phyloP scores from a whole-genome alignment of 2,888 invertebrate species.

The Adelphocoris suturalis region DNA sequence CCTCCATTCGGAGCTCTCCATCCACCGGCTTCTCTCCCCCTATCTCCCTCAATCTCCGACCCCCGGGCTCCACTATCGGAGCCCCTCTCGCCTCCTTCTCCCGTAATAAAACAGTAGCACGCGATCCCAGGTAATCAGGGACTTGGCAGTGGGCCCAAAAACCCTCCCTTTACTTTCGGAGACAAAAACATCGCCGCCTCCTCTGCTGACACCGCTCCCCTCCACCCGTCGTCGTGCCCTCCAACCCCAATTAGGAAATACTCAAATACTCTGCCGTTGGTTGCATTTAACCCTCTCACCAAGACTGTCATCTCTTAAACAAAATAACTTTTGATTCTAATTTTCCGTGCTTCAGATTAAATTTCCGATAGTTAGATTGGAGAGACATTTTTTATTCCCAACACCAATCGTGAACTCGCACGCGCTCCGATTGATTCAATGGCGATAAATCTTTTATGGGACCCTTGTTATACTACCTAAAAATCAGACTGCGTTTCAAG shows the following conservation, averaged over 20 bases:
- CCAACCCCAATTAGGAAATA: not conserved
- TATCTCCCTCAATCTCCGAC: conserved; percentile 31
- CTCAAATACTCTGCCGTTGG: not conserved
- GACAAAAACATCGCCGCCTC: conserved; percentile 29
- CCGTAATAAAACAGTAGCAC: conserved; percentile 62
- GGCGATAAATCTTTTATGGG: no score
- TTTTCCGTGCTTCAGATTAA: no score
- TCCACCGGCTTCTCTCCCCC: not conserved
- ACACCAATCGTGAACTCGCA: no score
- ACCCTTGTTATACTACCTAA: no score
- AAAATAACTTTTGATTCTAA: no score
- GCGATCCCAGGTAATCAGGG: conserved; percentile 65
- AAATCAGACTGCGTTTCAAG: no score
- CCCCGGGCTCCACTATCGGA: not conserved
- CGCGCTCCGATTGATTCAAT: no score
- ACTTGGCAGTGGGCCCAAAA: conserved; percentile 50
- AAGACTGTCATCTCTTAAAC: no score
- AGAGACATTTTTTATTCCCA: no score
- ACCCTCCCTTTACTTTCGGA: conserved; percentile 34
- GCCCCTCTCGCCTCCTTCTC: not conserved
- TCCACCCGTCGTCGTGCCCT: not conserved
- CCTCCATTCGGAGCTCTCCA: conserved; percentile 14
- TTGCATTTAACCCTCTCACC: not conserved
- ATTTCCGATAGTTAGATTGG: no score
- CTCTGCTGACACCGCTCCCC: conserved; percentile 44